phyloP scores from a whole-genome alignment of 2,113 vertebrate species.

The Apodemus sylvaticus region DNA sequence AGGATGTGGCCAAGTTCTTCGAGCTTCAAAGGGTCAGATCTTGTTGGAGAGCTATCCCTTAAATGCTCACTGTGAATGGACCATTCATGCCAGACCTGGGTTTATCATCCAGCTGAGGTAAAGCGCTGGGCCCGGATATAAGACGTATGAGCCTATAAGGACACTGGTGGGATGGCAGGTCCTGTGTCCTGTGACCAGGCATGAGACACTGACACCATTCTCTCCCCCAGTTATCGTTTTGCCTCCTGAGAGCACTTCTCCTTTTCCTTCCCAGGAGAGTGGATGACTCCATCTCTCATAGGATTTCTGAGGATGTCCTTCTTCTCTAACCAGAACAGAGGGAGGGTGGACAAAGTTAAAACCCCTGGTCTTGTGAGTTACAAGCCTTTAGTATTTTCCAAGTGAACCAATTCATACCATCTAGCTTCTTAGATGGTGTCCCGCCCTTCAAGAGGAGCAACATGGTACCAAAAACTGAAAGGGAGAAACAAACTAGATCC shows the following conservation, averaged over 20 bases:
- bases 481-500: background rate
- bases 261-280: background rate
- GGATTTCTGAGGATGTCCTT: background rate
- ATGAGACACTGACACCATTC: background rate
- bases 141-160: background rate
- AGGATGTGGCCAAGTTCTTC: slow-evolving; percentile 95
- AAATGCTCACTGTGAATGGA: slow-evolving; percentile 97
- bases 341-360: background rate
- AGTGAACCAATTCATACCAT: background rate
- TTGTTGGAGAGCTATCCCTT: slow-evolving; percentile 96
- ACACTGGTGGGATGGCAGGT: background rate
- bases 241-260: background rate
- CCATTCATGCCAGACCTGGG: slow-evolving; percentile 91
- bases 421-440: background rate
- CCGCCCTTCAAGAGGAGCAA: background rate
- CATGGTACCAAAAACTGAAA: background rate
- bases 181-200: background rate
- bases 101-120: slow-evolving; percentile 95
- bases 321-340: background rate
- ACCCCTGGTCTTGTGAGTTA: background rate
- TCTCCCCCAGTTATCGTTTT: background rate
- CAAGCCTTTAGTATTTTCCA: background rate
- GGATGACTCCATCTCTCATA: background rate
- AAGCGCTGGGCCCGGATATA: slow-evolving; percentile 31
- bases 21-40: slow-evolving; percentile 92